These are phyloP conservation scores for Labeo rohita DNA, from an alignment of 2,113 vertebrate species.

Conservation along the genomic window DNA sequence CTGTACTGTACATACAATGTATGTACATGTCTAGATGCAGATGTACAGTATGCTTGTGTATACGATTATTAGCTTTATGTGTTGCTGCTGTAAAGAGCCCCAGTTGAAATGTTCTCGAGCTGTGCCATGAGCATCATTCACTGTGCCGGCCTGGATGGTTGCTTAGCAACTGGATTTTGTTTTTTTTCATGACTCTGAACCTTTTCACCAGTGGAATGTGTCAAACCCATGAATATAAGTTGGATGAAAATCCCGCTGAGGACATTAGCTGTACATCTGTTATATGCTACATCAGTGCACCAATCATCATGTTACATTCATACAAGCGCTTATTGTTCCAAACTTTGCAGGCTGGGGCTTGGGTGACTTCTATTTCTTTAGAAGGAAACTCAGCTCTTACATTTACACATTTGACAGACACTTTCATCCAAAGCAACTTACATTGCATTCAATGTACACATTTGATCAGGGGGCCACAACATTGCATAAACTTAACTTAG, in stretches of 20 bases:
- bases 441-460: no score
- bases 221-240: conserved; percentile 44
- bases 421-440: no score
- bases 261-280: conserved; percentile 20
- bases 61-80: conserved; percentile 35
- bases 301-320: background rate
- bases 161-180: conserved; percentile 64
- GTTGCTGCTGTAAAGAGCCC: conserved; percentile 42
- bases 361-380: background rate
- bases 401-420: no score
- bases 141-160: conserved; percentile 58
- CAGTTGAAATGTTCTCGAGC: conserved; percentile 41
- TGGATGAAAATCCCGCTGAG: conserved; percentile 39
- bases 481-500: no score
- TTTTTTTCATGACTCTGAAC: conserved; percentile 51
- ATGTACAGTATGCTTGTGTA: conserved; percentile 22
- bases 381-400: background rate
- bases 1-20: background rate
- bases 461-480: no score
- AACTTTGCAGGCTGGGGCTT: background rate
- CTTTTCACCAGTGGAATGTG: conserved; percentile 60
- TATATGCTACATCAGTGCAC: background rate
- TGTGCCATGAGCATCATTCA: conserved; percentile 56
- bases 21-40: background rate
- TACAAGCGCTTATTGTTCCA: background rate